These are phyloP conservation scores for Momotus momota DNA, from an alignment of 2,797 vertebrate genomes.

Conservation along the genomic window DNA sequence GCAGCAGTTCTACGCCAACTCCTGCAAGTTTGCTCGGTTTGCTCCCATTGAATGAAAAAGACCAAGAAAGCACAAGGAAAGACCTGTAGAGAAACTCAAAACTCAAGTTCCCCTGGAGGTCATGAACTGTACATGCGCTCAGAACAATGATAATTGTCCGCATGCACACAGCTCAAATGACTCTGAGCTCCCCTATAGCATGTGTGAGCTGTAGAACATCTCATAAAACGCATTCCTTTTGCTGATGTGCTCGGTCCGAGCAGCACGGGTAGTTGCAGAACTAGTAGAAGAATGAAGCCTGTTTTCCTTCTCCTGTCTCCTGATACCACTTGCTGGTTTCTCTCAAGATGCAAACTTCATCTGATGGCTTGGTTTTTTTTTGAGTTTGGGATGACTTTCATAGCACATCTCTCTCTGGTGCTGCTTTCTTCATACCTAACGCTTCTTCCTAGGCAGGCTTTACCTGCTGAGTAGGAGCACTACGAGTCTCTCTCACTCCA, in stretches of 20 bases:
- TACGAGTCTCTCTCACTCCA: not conserved
- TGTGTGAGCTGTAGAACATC: not conserved
- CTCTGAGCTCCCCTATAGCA: not conserved
- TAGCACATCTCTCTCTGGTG: not conserved
- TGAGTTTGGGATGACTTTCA: not conserved
- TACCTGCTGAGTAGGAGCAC: not conserved
- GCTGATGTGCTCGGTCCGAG: not conserved
- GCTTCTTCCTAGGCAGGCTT: not conserved
- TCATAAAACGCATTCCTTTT: not conserved
- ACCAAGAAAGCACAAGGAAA: not conserved
- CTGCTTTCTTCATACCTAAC: not conserved
- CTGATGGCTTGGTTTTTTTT: not conserved
- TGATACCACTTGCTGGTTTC: not conserved
- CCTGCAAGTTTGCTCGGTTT: constrained; percentile 18
- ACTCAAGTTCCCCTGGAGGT: not conserved
- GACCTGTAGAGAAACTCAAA: not conserved
- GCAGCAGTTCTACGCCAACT: not conserved
- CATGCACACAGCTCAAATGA: not conserved
- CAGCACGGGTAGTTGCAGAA: not conserved
- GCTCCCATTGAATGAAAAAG: not conserved
- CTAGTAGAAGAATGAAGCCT: not conserved
- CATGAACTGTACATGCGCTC: not conserved
- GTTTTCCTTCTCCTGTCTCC: not conserved
- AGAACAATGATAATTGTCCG: not conserved
- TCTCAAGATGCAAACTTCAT: not conserved